These are phyloP conservation scores for Echinops telfairi DNA, from an alignment of 2,113 vertebrate species.

Conservation along the genomic window DNA sequence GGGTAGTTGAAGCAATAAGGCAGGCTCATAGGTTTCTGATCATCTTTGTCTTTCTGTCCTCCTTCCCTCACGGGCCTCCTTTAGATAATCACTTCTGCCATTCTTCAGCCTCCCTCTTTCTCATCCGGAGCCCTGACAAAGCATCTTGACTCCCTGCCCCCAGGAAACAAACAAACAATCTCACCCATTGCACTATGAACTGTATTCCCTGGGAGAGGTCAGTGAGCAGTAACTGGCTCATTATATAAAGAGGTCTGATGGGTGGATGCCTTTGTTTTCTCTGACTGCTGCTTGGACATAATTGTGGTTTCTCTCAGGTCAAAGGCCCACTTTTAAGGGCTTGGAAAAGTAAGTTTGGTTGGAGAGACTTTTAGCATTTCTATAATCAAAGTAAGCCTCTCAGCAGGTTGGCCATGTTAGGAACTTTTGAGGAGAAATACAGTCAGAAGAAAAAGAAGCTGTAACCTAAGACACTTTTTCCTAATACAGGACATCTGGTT, in stretches of 20 bases:
- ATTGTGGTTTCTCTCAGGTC: not conserved
- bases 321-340: not conserved
- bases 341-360: not conserved
- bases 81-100: no score
- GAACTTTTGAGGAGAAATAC: constrained; percentile 48
- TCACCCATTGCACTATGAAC: not conserved
- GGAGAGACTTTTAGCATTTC: constrained; percentile 11
- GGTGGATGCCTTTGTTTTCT: not conserved
- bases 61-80: no score
- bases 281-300: not conserved
- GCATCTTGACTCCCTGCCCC: no score
- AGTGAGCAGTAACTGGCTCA: not conserved
- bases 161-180: not conserved
- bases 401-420: not conserved
- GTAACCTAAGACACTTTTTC: constrained; percentile 60
- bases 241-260: not conserved
- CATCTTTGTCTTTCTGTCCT: no score
- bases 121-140: no score
- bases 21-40: no score
- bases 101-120: no score
- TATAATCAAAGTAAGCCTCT: constrained; percentile 41
- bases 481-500: constrained; percentile 67
- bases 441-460: constrained; percentile 1
- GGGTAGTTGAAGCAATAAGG: no score
- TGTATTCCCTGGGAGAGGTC: not conserved